A percentile compares a stretch with the other conserved stretches of the same genome.
phyloP scores from a whole-genome alignment of 2,888 invertebrate species.

The Cheilosia urbana region DNA sequence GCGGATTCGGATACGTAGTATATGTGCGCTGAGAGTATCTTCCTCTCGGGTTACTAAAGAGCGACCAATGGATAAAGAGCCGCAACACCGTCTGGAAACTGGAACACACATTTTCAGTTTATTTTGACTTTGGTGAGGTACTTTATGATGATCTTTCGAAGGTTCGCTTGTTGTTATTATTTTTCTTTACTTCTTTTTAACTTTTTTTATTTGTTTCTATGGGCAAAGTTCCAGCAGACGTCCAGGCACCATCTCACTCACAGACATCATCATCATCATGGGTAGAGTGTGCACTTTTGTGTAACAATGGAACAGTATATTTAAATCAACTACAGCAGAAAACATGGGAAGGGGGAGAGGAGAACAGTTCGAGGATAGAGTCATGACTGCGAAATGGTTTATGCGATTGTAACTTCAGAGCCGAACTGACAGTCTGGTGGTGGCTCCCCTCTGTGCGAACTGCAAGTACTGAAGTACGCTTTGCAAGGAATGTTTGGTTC shows the following conservation, averaged over 20 bases:
- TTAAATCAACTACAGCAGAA: conserved; percentile 40
- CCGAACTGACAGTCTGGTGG: conserved; percentile 26
- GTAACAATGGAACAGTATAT: conserved; percentile 56
- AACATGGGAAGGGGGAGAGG: neutral
- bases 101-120: conserved; percentile 47
- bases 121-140: conserved; percentile 46
- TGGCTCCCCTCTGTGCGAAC: conserved; percentile 56
- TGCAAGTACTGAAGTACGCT: conserved; percentile 11
- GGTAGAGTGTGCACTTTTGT: conserved; percentile 1
- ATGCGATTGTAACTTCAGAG: conserved; percentile 50
- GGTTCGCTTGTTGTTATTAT: neutral
- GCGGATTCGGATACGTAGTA: neutral
- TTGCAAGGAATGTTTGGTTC: conserved; percentile 14
- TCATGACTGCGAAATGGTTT: conserved; percentile 63
- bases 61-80: conserved; percentile 38
- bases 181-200: too few relatives aligned
- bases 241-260: conserved; percentile 57
- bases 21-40: conserved; percentile 16
- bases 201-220: neutral
- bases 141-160: conserved; percentile 52
- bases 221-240: conserved; percentile 48
- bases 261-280: conserved; percentile 39
- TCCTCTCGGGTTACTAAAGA: conserved; percentile 54
- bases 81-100: conserved; percentile 38
- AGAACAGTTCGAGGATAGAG: conserved; percentile 36